Evolutionary conservation across 1,140 invertebrate species (phyloP), one percentile per base, ranked within the genome.

Genomic region (Drosophila mayri): DNA sequence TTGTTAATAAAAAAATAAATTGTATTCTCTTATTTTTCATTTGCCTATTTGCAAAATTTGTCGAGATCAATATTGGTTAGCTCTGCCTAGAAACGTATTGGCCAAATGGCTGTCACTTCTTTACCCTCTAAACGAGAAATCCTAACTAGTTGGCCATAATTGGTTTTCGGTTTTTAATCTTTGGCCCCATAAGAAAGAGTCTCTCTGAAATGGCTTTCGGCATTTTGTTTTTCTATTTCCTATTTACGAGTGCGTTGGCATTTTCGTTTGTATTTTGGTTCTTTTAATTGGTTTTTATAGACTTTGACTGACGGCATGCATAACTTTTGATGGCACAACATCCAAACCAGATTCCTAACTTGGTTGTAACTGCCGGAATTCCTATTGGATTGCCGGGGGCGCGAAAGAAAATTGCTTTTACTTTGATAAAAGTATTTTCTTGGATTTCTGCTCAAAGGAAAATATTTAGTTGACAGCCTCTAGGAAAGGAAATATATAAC

Each of bases 131-230:
- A 52, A 14, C n/a, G 8, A 35, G 18, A 38, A 77, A 50, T 66
- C 40, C 43, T 4, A 70, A 75, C 70, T 75, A 70, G 80, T 83
- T 75, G 49, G 43, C 55, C 49, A 55, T 68, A 71, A 46, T 71
- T 67, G 63, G 63, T 46, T 67, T 67, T 57, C 22, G 22, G 40
- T 20, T 43, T 70, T 55, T 37, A 25, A 25, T 18, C 18, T 30
- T 22, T 47, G 28, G 25, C 2, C 41, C 25, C 43, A 50, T 14
- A 55, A 38, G 18, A 22, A 66, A 68, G 28, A 44, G 14, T 18
- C 18, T 30, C 32, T 47, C 43, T 18, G 62, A 64, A 44, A 40
- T 47, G 6, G 10, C 37, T 41, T 32, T 32, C 3, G 43, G 35
- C 16, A 40, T 64, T 32, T 67, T 37, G 28, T 32, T 40, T 47